Evolutionary conservation across 1,140 invertebrate genomes (phyloP).

Genomic region (Pachypsylla venusta): DNA sequence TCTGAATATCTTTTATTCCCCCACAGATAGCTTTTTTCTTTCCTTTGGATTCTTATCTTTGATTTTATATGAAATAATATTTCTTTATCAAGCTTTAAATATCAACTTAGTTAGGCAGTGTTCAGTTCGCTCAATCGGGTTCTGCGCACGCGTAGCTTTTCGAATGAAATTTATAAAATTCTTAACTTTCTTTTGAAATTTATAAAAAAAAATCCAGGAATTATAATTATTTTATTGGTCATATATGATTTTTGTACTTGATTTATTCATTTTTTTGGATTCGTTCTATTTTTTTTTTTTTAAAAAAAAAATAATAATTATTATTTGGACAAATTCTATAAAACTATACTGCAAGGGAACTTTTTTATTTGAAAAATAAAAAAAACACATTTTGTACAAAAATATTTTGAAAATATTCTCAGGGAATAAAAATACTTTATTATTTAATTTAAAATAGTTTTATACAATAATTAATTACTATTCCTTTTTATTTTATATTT

Average conservation of each 20-base stretch:
- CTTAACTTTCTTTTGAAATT: too few species aligned
- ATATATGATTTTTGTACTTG: neutral
- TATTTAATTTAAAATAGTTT: neutral
- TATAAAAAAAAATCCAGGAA: too few species aligned
- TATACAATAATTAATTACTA: neutral
- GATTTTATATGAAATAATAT: too few species aligned
- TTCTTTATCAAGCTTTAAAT: too few species aligned
- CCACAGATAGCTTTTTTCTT: too few species aligned
- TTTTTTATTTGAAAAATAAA: neutral
- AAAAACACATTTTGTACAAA: neutral
- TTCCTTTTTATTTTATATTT: constrained; percentile 4
- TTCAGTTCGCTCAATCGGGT: too few species aligned
- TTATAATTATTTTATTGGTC: neutral
- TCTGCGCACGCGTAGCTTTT: too few species aligned
- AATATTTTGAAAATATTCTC: constrained; percentile 4
- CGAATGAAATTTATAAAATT: too few species aligned
- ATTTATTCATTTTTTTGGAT: neutral
- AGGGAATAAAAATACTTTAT: neutral
- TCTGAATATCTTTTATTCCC: too few species aligned
- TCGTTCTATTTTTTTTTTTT: neutral
- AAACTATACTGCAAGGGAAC: constrained; percentile 1
- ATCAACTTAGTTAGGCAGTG: too few species aligned
- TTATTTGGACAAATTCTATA: too few species aligned
- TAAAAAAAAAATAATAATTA: neutral
- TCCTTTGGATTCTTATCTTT: too few species aligned